phyloP scores from a whole-genome alignment of 2,888 invertebrate species.

The Heliconius charithonia region DNA sequence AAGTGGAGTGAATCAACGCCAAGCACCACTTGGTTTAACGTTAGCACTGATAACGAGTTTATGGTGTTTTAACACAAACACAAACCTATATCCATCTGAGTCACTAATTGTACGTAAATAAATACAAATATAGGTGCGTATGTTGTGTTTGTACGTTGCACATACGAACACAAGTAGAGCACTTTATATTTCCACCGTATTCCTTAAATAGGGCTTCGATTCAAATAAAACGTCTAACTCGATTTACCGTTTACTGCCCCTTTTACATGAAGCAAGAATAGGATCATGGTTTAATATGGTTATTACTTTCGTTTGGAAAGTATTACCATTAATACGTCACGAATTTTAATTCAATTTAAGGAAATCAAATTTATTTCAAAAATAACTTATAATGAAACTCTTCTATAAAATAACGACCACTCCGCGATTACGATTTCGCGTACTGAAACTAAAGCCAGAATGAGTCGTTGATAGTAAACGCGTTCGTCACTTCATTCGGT shows the following conservation, averaged over 20 bases:
- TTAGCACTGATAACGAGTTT: conserved; percentile 66
- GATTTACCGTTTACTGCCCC: conserved; percentile 53
- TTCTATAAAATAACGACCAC: conserved; percentile 66
- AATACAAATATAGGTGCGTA: conserved; percentile 21
- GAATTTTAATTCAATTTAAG: conserved; percentile 30
- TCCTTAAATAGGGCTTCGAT: conserved; percentile 43
- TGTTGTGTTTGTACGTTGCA: conserved; percentile 1
- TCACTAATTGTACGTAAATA: conserved; percentile 45
- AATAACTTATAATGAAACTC: neutral
- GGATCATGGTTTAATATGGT: conserved; percentile 56
- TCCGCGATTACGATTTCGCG: conserved; percentile 69
- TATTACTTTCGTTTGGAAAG: conserved; percentile 51
- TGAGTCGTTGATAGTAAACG: conserved; percentile 68
- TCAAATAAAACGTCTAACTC: conserved; percentile 50
- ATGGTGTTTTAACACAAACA: conserved; percentile 59
- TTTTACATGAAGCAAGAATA: conserved; percentile 56
- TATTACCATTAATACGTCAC: conserved; percentile 45
- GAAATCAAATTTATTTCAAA: neutral
- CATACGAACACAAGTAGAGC: conserved; percentile 38
- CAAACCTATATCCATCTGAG: conserved; percentile 40
- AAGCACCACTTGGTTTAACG: conserved; percentile 60
- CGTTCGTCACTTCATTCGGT: conserved; percentile 71
- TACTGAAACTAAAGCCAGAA: conserved; percentile 74
- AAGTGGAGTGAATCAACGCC: conserved; percentile 74
- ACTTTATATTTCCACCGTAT: conserved; percentile 42